Evolutionary conservation across 2,888 invertebrate species (phyloP), one percentile per base, ranked within the genome.

Genomic region (Timandra comae): DNA sequence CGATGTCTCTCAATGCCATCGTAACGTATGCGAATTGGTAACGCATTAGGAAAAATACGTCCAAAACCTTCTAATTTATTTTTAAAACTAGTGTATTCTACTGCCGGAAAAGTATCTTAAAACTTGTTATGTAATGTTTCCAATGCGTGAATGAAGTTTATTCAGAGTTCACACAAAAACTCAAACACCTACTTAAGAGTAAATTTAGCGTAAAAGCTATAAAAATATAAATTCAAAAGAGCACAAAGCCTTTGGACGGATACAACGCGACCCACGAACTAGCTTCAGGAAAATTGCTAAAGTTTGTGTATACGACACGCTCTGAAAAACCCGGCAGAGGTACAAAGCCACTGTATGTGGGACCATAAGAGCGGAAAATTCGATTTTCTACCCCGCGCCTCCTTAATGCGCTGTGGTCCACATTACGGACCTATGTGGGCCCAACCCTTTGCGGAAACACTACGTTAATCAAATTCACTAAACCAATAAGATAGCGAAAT

Each of bases 361-460:
- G 43, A 41, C 63, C 71, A 71, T 60, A 67, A 55, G 56, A 65
- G 69, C 73, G 73, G 80, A 77, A 81, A 82, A 82, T 82, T 79
- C 72, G 75, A 82, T 82, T 82, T 80, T 82, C 75, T 74, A 67
- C 66, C 64, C 69, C 62, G 56, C 75, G 74, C 73, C 65, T 74
- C 59, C 58, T 52, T 72, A 74, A 76, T 66, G 66, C 58, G 63
- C 38, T 55, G 62, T 58, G 66, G 70, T 59, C 69, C 64, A 64
- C 60, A 61, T 70, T 70, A 63, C 29, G 52, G 55, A 6, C 16
- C 16, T 5, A 16, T 10, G 24, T 11, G 24, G 24, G 24, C 56
- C 68, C 67, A 79, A 79, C 80, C 80, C 81, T 81, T 78, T 58
- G 64, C 56, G 65, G 63, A 64, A 71, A 67, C 66, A 64, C 66